Evolutionary conservation across 2,113 vertebrate genomes (phyloP).

Genomic region (Cynopterus brachyotis): DNA sequence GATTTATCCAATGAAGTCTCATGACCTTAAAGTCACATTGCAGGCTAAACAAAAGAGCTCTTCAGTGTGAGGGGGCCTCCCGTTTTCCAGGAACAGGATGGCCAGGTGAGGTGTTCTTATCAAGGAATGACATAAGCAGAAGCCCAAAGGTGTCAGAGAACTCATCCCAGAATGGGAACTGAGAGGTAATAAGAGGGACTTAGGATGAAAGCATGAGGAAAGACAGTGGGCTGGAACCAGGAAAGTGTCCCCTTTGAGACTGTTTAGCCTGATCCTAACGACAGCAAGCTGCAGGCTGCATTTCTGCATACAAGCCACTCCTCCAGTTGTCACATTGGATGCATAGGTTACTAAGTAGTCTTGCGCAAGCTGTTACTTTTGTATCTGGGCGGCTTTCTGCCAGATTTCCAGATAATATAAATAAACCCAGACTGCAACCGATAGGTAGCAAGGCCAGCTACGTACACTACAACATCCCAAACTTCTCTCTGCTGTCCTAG

Average conservation of each 20-base stretch:
- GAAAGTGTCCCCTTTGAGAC: background rate
- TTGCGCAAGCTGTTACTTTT: background rate
- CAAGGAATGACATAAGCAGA: background rate
- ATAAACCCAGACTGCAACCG: background rate
- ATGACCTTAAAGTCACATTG: background rate
- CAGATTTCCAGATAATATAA: background rate
- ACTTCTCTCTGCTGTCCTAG: background rate
- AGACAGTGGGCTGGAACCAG: background rate
- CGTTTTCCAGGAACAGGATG: background rate
- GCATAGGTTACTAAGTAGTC: background rate
- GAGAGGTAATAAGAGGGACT: background rate
- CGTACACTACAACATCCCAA: background rate
- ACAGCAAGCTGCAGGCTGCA: background rate
- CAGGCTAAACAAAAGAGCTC: background rate
- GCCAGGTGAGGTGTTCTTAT: background rate
- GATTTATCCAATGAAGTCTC: background rate
- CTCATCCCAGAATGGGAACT: background rate
- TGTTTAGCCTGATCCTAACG: accelerated
- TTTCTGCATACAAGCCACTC: background rate
- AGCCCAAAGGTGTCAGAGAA: background rate
- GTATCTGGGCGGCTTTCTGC: background rate
- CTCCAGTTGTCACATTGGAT: background rate
- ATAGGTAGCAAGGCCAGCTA: background rate
- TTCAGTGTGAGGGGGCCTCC: background rate
- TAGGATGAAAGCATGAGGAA: background rate